Percentiles rank a stretch among this genome's conserved stretches.
Conservation (phyloP, 2,888 invertebrate genomes). For the Leucozona laternaria region DNA sequence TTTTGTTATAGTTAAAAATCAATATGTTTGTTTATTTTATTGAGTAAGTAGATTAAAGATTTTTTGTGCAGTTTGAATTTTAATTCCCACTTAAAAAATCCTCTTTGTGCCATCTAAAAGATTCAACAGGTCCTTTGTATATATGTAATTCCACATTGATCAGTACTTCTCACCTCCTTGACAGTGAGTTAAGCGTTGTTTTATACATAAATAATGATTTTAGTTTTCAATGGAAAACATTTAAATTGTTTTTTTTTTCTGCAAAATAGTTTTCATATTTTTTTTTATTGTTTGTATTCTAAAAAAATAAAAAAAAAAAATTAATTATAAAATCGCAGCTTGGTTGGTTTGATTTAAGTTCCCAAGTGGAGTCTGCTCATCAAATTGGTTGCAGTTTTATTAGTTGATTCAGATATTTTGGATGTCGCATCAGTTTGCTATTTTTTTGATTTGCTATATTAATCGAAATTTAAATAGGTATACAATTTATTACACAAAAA, state of each 20-base stretch:
- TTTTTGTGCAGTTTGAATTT: slow-evolving; percentile 54
- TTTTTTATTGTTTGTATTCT: slow-evolving; percentile 27
- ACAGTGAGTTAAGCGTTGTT: slow-evolving; percentile 59
- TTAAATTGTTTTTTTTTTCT: slow-evolving; percentile 28
- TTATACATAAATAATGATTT: background rate
- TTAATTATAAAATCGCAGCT: slow-evolving; percentile 67
- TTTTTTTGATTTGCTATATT: too few species aligned
- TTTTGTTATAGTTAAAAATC: slow-evolving; percentile 14
- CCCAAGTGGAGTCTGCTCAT: slow-evolving; percentile 82
- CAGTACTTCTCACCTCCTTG: slow-evolving; percentile 21
- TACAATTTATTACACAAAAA: too few species aligned
- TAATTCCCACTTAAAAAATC: slow-evolving; percentile 26
- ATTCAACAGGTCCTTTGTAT: slow-evolving; percentile 54
- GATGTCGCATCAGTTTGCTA: slow-evolving; percentile 81
- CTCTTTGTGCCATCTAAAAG: slow-evolving; percentile 6
- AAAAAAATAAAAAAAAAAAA: slow-evolving; percentile 50
- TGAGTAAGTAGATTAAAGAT: background rate
- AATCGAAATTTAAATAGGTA: too few species aligned
- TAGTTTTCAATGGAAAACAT: slow-evolving; percentile 24
- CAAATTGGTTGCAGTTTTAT: slow-evolving; percentile 81
- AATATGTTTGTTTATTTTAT: slow-evolving; percentile 13
- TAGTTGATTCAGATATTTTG: slow-evolving; percentile 81
- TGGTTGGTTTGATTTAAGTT: slow-evolving; percentile 75
- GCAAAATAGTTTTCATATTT: slow-evolving; percentile 36
- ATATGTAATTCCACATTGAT: slow-evolving; percentile 31